Evolutionary conservation across 2,797 vertebrate genomes (phyloP).

Genomic region (Dipus sagitta): DNA sequence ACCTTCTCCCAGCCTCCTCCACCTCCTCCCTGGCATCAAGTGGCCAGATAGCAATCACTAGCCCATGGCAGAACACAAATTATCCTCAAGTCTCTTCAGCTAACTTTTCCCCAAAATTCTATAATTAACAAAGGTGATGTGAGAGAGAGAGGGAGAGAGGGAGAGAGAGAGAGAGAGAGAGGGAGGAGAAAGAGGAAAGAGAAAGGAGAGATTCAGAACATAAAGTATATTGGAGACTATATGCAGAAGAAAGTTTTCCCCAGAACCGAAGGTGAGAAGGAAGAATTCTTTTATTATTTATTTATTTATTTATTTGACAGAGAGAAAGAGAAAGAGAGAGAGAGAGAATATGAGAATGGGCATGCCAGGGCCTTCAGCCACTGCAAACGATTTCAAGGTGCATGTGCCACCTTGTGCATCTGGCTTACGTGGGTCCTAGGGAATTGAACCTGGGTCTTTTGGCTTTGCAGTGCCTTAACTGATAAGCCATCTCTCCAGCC

Average conservation of each 20-base stretch:
- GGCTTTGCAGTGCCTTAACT: no score
- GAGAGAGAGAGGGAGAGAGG: background rate
- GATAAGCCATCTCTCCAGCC: no score
- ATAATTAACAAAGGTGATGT: background rate
- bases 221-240: background rate
- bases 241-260: background rate
- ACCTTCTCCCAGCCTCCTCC: background rate
- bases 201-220: background rate
- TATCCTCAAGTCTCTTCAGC: background rate
- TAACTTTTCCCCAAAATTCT: background rate
- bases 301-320: no score
- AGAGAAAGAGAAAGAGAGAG: no score
- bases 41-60: background rate
- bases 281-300: background rate
- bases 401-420: no score
- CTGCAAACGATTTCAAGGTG: no score
- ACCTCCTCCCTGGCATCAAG: background rate
- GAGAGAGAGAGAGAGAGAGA: background rate
- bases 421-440: no score
- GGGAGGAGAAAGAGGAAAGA: background rate
- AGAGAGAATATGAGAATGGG: no score
- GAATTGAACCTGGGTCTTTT: no score
- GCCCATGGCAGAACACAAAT: background rate
- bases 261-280: background rate
- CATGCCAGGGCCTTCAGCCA: no score